Conservation (phyloP, 2,113 vertebrate genomes). For the Neodon shergylaensis region DNA sequence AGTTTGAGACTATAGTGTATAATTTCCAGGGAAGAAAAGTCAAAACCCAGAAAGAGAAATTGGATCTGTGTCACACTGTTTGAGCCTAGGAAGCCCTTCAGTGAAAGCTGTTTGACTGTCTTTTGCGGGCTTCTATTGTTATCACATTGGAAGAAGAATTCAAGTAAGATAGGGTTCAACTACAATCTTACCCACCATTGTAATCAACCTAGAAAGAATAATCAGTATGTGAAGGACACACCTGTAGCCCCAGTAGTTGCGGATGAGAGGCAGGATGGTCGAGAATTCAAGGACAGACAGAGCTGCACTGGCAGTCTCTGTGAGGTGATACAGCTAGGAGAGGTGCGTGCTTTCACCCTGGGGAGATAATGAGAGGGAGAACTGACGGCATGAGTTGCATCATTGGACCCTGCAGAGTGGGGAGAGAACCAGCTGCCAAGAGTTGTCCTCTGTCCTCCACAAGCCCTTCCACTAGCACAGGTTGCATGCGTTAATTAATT, state of each 20-base stretch:
- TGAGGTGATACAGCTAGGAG: neutral
- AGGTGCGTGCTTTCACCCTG: neutral
- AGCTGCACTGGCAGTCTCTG: neutral
- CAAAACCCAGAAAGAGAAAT: neutral
- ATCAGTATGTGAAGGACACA: neutral
- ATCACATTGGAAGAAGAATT: neutral
- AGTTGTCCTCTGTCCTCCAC: neutral
- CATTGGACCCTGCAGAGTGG: neutral
- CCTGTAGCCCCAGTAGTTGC: neutral
- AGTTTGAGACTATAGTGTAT: neutral
- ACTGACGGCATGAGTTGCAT: neutral
- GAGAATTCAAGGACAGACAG: neutral
- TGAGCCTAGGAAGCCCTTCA: neutral
- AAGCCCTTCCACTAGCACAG: too few relatives aligned
- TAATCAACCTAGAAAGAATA: neutral
- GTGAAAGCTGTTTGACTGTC: neutral
- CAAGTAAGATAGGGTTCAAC: neutral
- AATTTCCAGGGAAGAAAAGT: neutral
- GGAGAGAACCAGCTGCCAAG: neutral
- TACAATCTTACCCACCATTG: neutral
- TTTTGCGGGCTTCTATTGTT: neutral
- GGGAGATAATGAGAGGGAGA: neutral
- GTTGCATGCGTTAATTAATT: neutral
- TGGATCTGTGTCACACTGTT: neutral
- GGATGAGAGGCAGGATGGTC: fast-evolving